phyloP scores from a whole-genome alignment of 2,888 invertebrate genomes.

The Brenthis daphne region DNA sequence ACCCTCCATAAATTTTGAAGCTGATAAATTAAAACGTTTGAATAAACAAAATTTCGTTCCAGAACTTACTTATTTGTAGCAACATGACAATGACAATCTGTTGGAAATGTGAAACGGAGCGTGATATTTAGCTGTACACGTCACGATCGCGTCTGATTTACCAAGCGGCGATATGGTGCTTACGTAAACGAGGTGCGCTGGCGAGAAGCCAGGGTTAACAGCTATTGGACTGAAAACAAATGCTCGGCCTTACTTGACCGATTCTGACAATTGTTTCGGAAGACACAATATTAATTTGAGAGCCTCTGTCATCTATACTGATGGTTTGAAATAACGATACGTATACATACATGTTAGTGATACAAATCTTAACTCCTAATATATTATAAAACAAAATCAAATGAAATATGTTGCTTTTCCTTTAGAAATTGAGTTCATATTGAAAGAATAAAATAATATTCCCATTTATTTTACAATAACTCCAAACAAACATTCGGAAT shows the following conservation, averaged over 20 bases:
- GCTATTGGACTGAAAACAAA: slow-evolving; percentile 50
- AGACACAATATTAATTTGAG: slow-evolving; percentile 44
- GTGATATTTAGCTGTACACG: slow-evolving; percentile 30
- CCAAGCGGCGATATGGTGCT: slow-evolving; percentile 48
- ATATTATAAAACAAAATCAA: no score
- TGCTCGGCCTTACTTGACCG: slow-evolving; percentile 46
- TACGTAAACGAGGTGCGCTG: slow-evolving; percentile 52
- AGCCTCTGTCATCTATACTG: slow-evolving; percentile 34
- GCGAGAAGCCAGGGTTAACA: slow-evolving; percentile 50
- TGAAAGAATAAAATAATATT: slow-evolving; percentile 7
- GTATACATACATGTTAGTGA: background rate
- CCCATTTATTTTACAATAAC: background rate
- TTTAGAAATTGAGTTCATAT: background rate
- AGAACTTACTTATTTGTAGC: slow-evolving; percentile 14
- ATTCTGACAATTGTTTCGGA: slow-evolving; percentile 47
- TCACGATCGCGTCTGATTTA: slow-evolving; percentile 34
- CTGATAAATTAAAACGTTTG: slow-evolving; percentile 11
- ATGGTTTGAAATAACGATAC: slow-evolving; percentile 13
- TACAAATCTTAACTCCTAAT: no score
- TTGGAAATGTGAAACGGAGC: slow-evolving; percentile 23
- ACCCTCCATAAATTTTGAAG: background rate
- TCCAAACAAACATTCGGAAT: background rate
- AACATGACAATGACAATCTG: slow-evolving; percentile 20
- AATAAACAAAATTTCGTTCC: background rate
- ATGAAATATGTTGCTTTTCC: no score